phyloP scores from a whole-genome alignment of 2,113 vertebrate species.

The Chaetura pelagica region DNA sequence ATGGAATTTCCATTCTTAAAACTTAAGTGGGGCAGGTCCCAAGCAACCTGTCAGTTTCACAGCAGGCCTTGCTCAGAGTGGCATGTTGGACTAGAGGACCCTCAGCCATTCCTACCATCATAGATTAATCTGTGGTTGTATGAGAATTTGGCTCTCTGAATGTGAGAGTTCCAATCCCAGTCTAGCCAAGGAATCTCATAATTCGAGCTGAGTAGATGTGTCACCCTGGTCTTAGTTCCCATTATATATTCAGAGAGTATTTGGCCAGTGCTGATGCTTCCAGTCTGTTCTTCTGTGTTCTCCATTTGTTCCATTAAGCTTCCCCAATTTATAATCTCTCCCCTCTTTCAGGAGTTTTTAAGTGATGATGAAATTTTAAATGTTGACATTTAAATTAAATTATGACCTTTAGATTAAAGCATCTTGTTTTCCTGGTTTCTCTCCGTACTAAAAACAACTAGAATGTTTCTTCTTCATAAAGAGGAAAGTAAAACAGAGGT shows the following conservation, averaged over 20 bases:
- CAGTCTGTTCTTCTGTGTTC: not conserved
- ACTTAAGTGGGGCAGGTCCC: not conserved
- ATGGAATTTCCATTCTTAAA: not conserved
- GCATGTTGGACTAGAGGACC: not conserved
- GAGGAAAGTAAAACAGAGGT: not conserved
- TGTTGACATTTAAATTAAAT: not conserved
- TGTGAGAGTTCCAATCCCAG: not conserved
- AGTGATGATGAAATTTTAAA: not conserved
- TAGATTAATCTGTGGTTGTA: not conserved
- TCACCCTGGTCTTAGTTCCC: not conserved
- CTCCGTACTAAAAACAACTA: not conserved
- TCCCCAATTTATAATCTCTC: not conserved
- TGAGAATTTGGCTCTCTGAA: not conserved
- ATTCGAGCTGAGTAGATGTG: not conserved
- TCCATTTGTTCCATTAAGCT: not conserved
- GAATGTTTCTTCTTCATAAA: not conserved
- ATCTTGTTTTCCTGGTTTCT: not conserved
- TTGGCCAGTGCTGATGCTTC: not conserved
- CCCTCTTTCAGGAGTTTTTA: not conserved
- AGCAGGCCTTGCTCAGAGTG: not conserved
- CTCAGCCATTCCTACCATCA: not conserved
- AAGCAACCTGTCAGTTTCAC: not conserved
- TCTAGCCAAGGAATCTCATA: not conserved
- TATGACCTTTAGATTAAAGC: not conserved
- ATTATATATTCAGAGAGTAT: not conserved